Evolutionary conservation across 2,797 vertebrate species (phyloP), one percentile per base, ranked within the genome.

Genomic region (Enteromius mattozi): DNA sequence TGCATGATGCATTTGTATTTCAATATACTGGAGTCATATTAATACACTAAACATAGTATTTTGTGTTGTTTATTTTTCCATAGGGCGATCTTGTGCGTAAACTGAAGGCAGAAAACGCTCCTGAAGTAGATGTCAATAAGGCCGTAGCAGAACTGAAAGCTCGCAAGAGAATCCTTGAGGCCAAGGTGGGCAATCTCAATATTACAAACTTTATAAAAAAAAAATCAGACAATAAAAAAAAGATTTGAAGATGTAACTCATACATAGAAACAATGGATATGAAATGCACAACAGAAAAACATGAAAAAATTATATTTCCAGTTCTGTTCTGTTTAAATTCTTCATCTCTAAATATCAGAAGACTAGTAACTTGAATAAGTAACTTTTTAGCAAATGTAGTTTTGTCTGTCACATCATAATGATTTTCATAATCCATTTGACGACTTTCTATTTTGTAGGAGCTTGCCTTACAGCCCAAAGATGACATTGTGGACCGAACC

Each of bases 91-190:
- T 98, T 70, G 97, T 99, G 70, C 96, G 97, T 54, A 96, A 97
- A 19, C 91, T 99, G 92, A 99, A 99, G 87, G 95, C 96, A 88
- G 96, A 97, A 30, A 97, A 97, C 4, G 96, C 92, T 83, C 98
- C 97, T 13, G 97, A 98, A 69, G 96, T 97, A 71, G 98, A 99
- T 80, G 89, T 99, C 27, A 95, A 95, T 82, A 97, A 92, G 94
- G 98, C 98, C 40, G 98, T 99, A n/a, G 97, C 98, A 61, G 98
- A 99, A 83, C 95, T 99, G 78, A 99, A 98, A 89, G 96, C 97
- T 42, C 96, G 97, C 66, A 99, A 99, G 92, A 97, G 95, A 85
- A 88, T 93, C 82, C 92, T 99, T 66, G 98, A 99, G 93, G 95
- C 97, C 6, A 99, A 97, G 96, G 98, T 98, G 85, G 92, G 88